phyloP scores from a whole-genome alignment of 1,140 invertebrate species.

The Cepaea nemoralis region DNA sequence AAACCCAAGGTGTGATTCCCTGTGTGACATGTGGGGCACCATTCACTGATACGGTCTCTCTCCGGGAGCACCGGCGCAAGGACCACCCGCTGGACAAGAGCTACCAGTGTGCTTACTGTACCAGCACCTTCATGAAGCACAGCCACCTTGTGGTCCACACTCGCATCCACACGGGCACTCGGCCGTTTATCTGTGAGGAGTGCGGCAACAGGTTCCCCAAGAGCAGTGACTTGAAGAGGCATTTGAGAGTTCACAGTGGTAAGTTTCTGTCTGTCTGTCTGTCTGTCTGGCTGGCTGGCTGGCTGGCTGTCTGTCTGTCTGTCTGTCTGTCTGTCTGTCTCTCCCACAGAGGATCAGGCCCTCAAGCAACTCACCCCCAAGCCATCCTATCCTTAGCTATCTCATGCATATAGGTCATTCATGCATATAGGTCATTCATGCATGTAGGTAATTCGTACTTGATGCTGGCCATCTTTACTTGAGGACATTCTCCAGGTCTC shows the following conservation, averaged over 20 bases:
- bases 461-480: no score
- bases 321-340: no score
- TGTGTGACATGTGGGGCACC: conserved; percentile 6
- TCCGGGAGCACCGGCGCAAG: conserved; percentile 78
- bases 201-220: conserved; percentile 79
- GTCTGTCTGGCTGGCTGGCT: no score
- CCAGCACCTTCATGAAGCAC: conserved; percentile 44
- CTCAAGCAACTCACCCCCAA: no score
- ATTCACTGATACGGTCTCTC: background rate
- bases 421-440: no score
- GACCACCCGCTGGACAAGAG: conserved; percentile 88
- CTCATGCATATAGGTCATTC: no score
- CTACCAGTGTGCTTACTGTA: conserved; percentile 51
- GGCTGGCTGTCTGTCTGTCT: no score
- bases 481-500: no score
- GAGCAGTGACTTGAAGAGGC: conserved; percentile 26
- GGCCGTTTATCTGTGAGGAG: conserved; percentile 76
- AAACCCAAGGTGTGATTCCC: background rate
- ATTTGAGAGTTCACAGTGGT: conserved; percentile 23
- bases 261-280: no score
- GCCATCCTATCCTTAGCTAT: no score
- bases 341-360: no score
- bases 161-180: conserved; percentile 81
- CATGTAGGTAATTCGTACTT: no score
- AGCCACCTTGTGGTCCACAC: conserved; percentile 40